Evolutionary conservation across 2,888 invertebrate species (phyloP).

Genomic region (Trachelus stipa): DNA sequence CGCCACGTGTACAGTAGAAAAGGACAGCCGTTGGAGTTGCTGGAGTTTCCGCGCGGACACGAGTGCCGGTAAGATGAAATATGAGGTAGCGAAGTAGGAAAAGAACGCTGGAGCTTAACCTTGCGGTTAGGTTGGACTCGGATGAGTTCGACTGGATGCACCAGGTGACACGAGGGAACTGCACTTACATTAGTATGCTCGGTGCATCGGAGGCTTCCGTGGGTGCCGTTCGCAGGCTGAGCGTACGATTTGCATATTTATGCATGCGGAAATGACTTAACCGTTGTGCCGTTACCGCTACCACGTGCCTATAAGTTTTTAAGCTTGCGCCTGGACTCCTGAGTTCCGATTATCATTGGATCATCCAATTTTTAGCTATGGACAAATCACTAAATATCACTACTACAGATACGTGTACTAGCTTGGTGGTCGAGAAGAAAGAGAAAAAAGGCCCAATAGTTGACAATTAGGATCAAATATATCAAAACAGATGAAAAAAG

Average conservation of each 20-base stretch:
- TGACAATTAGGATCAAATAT: background rate
- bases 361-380: background rate
- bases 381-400: background rate
- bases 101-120: background rate
- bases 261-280: conserved; percentile 15
- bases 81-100: background rate
- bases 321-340: background rate
- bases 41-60: background rate
- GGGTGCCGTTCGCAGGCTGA: conserved; percentile 9
- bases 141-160: background rate
- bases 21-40: background rate
- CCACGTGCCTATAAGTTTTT: background rate
- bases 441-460: background rate
- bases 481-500: background rate
- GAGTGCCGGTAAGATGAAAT: background rate
- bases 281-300: background rate
- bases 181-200: conserved; percentile 13
- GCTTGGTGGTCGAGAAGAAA: background rate
- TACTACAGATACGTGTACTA: background rate
- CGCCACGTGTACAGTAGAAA: background rate
- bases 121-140: background rate
- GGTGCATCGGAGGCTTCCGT: conserved; percentile 6
- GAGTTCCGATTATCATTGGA: background rate
- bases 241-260: conserved; percentile 11
- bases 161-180: background rate